Conservation (phyloP, 2,888 invertebrate genomes). For the Thalpophila matura region DNA sequence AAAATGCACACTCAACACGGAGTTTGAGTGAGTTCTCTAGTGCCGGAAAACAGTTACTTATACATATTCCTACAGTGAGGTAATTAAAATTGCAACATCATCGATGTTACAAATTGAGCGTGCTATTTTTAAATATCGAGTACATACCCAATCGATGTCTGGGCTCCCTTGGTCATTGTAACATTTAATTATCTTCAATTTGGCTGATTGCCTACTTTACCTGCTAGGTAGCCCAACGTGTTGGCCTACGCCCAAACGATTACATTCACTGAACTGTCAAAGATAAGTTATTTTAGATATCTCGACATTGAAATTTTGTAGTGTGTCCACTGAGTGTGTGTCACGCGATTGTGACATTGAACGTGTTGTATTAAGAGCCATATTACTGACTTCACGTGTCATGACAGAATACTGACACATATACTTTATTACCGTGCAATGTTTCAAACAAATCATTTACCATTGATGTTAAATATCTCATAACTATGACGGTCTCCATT, state of each 20-base stretch:
- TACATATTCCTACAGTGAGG: conserved; percentile 5
- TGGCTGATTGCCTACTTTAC: conserved; percentile 88
- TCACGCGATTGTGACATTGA: conserved; percentile 74
- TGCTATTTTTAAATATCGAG: conserved; percentile 71
- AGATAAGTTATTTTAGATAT: conserved; percentile 90
- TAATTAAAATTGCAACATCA: conserved; percentile 51
- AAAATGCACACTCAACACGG: conserved; percentile 6
- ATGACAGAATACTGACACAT: conserved; percentile 19
- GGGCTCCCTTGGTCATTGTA: conserved; percentile 84
- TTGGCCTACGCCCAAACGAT: conserved; percentile 85
- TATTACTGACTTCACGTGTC: conserved; percentile 37
- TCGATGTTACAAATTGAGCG: conserved; percentile 58
- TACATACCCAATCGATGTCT: conserved; percentile 81
- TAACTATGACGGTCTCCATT: conserved; percentile 10
- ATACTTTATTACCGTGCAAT: conserved; percentile 35
- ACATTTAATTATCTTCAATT: conserved; percentile 88
- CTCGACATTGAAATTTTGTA: conserved; percentile 85
- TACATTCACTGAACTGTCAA: conserved; percentile 89
- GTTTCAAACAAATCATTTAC: conserved; percentile 40
- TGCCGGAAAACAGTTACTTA: conserved; percentile 6
- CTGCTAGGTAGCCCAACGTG: conserved; percentile 84
- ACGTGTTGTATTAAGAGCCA: conserved; percentile 66
- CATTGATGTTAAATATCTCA: conserved; percentile 34
- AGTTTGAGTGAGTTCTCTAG: conserved; percentile 11
- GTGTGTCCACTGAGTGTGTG: conserved; percentile 69